Evolutionary conservation across 2,888 invertebrate species (phyloP).

Genomic region (Chalcosyrphus nemorum): DNA sequence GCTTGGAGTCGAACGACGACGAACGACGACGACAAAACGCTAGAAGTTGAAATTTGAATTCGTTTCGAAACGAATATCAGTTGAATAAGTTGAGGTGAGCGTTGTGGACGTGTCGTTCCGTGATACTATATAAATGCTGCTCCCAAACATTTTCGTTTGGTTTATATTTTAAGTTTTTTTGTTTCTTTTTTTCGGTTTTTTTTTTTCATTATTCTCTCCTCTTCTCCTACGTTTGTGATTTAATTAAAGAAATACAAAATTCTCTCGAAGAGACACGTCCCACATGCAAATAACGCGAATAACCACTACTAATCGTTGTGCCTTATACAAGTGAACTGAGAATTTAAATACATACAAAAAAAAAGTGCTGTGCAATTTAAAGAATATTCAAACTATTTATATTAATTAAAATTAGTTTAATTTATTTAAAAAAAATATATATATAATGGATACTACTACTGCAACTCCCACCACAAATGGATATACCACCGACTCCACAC

Average conservation of each 20-base stretch:
- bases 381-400: slow-evolving; percentile 22
- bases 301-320: slow-evolving; percentile 24
- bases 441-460: slow-evolving; percentile 57
- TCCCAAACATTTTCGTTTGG: slow-evolving; percentile 48
- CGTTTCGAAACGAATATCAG: slow-evolving; percentile 59
- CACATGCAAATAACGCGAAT: slow-evolving; percentile 25
- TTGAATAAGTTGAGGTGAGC: slow-evolving; percentile 52
- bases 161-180: slow-evolving; percentile 52
- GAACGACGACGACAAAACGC: not conserved
- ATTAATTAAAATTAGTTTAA: slow-evolving; percentile 39
- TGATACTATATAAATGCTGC: slow-evolving; percentile 59
- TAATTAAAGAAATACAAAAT: not conserved
- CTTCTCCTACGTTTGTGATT: slow-evolving; percentile 38
- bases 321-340: slow-evolving; percentile 45
- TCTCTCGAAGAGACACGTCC: slow-evolving; percentile 39
- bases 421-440: slow-evolving; percentile 47
- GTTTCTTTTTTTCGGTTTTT: slow-evolving; percentile 17
- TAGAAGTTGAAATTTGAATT: slow-evolving; percentile 67
- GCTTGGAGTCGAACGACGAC: not conserved
- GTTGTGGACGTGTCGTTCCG: slow-evolving; percentile 58
- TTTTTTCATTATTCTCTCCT: not conserved
- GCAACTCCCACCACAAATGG: slow-evolving; percentile 75
- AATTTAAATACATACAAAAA: slow-evolving; percentile 37
- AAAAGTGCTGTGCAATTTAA: slow-evolving; percentile 76
- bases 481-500: slow-evolving; percentile 72